Conservation (phyloP, 2,888 invertebrate genomes). For the Lottia gigantea region DNA sequence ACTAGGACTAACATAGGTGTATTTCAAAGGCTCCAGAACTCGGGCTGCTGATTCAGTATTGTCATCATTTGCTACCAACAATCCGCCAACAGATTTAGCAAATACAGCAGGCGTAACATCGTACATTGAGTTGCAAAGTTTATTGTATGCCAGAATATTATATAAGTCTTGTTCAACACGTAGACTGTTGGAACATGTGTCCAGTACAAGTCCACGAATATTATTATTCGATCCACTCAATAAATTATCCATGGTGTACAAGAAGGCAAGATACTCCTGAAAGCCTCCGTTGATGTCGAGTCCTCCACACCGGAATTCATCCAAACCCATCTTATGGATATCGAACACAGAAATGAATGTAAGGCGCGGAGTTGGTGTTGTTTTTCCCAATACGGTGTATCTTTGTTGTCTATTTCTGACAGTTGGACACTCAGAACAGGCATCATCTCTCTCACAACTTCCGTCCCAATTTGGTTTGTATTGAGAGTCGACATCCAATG, state of each 20-base stretch:
- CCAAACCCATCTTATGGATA: conserved; percentile 50
- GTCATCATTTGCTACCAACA: conserved; percentile 53
- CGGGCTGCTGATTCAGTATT: conserved; percentile 61
- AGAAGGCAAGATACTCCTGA: conserved; percentile 62
- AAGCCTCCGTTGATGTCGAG: conserved; percentile 49
- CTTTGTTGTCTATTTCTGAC: conserved; percentile 41
- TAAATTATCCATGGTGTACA: conserved; percentile 56
- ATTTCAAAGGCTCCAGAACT: conserved; percentile 71
- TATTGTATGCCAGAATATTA: conserved; percentile 57
- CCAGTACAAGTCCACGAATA: conserved; percentile 51
- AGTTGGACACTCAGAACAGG: conserved; percentile 59
- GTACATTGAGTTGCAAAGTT: conserved; percentile 56
- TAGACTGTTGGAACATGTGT: conserved; percentile 56
- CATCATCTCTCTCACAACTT: conserved; percentile 50
- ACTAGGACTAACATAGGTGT: conserved; percentile 69
- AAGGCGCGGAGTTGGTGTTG: conserved; percentile 41
- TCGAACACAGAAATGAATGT: conserved; percentile 48
- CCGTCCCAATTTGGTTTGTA: conserved; percentile 49
- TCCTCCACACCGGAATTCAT: conserved; percentile 49
- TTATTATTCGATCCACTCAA: conserved; percentile 12
- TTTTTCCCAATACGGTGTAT: conserved; percentile 24
- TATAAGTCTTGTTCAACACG: conserved; percentile 59
- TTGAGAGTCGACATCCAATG: conserved; percentile 18
- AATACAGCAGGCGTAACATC: conserved; percentile 14
- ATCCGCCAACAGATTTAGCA: conserved; percentile 42